These are phyloP conservation scores for Thomomys bottae DNA, from an alignment of 2,113 vertebrate species.

Conservation along the genomic window DNA sequence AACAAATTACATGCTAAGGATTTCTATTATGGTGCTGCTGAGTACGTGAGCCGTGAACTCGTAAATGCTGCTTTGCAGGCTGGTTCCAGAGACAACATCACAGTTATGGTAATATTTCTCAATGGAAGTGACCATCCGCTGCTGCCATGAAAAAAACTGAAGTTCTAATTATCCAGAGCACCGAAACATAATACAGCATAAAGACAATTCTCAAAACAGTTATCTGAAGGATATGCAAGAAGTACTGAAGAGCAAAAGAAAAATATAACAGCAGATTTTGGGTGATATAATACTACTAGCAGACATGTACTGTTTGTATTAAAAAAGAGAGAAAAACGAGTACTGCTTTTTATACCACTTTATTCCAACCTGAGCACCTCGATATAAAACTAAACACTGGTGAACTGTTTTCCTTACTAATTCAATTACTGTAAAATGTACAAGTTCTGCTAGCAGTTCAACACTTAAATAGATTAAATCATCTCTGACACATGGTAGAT, in stretches of 20 bases:
- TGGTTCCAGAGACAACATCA: constrained; percentile 84
- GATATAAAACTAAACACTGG: constrained; percentile 90
- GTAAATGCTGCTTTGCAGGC: constrained; percentile 79
- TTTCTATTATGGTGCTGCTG: constrained; percentile 65
- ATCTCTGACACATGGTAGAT: constrained; percentile 88
- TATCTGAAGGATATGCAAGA: not conserved
- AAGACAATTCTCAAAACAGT: not conserved
- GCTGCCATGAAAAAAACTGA: not conserved
- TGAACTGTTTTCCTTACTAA: constrained; percentile 87
- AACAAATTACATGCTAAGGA: not conserved
- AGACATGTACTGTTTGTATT: not conserved
- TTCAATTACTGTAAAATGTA: constrained; percentile 86
- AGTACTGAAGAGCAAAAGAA: constrained; percentile 6
- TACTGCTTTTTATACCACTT: constrained; percentile 84
- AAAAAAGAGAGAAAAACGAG: constrained; percentile 66
- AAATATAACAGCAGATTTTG: not conserved
- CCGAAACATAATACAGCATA: not conserved
- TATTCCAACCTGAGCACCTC: constrained; percentile 92
- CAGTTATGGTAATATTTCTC: constrained; percentile 81
- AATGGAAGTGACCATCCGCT: constrained; percentile 69
- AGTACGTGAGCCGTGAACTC: constrained; percentile 72
- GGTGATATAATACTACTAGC: not conserved
- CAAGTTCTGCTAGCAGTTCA: constrained; percentile 86
- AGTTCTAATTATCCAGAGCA: not conserved
- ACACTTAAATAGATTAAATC: constrained; percentile 90